Evolutionary conservation across 2,888 invertebrate species (phyloP).

Genomic region (Amiota minor): DNA sequence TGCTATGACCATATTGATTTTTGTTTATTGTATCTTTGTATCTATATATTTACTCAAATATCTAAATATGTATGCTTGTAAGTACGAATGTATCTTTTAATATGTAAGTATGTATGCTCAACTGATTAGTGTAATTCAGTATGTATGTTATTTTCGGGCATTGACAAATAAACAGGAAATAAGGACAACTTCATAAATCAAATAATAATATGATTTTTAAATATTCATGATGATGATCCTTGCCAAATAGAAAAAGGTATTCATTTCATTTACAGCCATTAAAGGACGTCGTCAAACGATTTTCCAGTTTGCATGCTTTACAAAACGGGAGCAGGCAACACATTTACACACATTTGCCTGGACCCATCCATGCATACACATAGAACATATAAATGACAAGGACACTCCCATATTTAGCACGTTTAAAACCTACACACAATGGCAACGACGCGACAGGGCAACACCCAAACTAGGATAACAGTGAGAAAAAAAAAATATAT

Average conservation of each 20-base stretch:
- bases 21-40: too few relatives aligned
- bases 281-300: conserved; percentile 14
- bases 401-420: conserved; percentile 73
- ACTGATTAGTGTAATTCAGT: background rate
- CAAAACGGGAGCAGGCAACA: conserved; percentile 46
- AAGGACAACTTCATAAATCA: conserved; percentile 54
- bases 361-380: conserved; percentile 33
- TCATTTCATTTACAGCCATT: conserved; percentile 68
- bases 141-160: conserved; percentile 6
- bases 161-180: conserved; percentile 1
- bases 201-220: conserved; percentile 50
- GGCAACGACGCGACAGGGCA: conserved; percentile 47
- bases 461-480: conserved; percentile 21
- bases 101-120: background rate
- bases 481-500: conserved; percentile 26
- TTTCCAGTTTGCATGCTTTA: conserved; percentile 27
- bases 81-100: too few relatives aligned
- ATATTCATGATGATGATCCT: conserved; percentile 57
- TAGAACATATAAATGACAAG: conserved; percentile 69
- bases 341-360: conserved; percentile 41
- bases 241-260: conserved; percentile 53
- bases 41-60: too few relatives aligned
- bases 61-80: too few relatives aligned
- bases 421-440: conserved; percentile 57
- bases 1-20: background rate